Percentiles rank a stretch among this genome's conserved stretches.
Conservation (phyloP, 2,888 invertebrate genomes). For the Hesperia comma region DNA sequence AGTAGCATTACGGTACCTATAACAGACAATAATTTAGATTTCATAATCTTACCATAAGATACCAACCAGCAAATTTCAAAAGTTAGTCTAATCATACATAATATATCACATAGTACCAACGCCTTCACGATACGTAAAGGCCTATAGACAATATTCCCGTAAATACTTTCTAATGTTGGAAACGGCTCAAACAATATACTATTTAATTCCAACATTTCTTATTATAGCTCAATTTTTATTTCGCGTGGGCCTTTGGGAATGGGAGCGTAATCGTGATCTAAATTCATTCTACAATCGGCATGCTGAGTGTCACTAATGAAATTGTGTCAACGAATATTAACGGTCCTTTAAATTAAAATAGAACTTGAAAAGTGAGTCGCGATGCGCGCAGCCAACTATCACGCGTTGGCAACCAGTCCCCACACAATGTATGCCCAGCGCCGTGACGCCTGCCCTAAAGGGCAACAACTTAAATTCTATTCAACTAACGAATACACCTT, state of each 20-base stretch:
- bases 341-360: constrained; percentile 42
- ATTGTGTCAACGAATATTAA: constrained; percentile 32
- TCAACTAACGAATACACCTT: constrained; percentile 55
- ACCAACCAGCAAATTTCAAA: constrained; percentile 15
- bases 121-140: constrained; percentile 18
- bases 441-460: constrained; percentile 57
- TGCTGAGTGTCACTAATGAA: constrained; percentile 21
- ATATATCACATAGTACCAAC: constrained; percentile 22
- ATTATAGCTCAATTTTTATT: constrained; percentile 1
- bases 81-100: constrained; percentile 3
- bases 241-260: constrained; percentile 8
- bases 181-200: background rate
- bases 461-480: constrained; percentile 58
- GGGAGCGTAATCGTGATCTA: constrained; percentile 23
- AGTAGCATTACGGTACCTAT: constrained; percentile 13
- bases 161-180: constrained; percentile 2
- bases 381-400: constrained; percentile 65
- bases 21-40: constrained; percentile 19
- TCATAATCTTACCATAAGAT: constrained; percentile 3
- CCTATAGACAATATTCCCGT: background rate
- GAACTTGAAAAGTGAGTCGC: constrained; percentile 60
- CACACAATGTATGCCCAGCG: constrained; percentile 61
- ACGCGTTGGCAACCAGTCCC: constrained; percentile 63
- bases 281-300: constrained; percentile 23
- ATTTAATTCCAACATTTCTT: background rate